Percentiles rank a stretch among this genome's conserved stretches.
Conservation (phyloP, 2,797 vertebrate genomes). For the Bufotes viridis region DNA sequence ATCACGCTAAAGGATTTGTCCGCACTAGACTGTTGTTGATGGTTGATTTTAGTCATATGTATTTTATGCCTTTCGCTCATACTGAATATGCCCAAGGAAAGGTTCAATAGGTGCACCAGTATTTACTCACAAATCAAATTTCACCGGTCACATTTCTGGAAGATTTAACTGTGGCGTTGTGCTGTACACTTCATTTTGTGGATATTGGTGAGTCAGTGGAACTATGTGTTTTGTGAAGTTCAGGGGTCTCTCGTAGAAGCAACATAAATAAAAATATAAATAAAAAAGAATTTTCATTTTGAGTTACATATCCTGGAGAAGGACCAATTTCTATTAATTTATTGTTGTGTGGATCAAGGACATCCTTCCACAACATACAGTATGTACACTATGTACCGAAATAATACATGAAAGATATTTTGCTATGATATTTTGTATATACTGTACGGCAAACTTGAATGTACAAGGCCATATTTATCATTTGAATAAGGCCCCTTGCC, state of each 20-base stretch:
- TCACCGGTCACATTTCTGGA: not conserved
- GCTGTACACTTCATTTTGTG: not conserved
- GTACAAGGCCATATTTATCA: too few relatives aligned
- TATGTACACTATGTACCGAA: too few relatives aligned
- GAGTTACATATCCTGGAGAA: too few relatives aligned
- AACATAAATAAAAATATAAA: too few relatives aligned
- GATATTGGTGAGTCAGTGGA: not conserved
- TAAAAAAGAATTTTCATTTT: too few relatives aligned
- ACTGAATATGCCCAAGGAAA: constrained; percentile 19
- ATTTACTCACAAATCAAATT: constrained; percentile 11
- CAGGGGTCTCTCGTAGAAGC: not conserved
- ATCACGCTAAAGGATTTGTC: constrained; percentile 53
- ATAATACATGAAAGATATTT: too few relatives aligned
- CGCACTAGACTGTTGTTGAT: constrained; percentile 20
- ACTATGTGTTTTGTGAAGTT: not conserved
- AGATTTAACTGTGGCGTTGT: not conserved
- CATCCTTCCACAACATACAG: too few relatives aligned
- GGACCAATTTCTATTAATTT: too few relatives aligned
- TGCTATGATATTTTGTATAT: too few relatives aligned
- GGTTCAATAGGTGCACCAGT: not conserved
- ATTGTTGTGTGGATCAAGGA: too few relatives aligned
- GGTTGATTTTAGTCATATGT: constrained; percentile 44
- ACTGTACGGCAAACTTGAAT: too few relatives aligned
- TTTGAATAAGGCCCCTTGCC: too few relatives aligned
- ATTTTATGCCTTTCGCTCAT: constrained; percentile 29